Evolutionary conservation across 2,113 vertebrate genomes (phyloP).

Genomic region (Tenrec ecaudatus): DNA sequence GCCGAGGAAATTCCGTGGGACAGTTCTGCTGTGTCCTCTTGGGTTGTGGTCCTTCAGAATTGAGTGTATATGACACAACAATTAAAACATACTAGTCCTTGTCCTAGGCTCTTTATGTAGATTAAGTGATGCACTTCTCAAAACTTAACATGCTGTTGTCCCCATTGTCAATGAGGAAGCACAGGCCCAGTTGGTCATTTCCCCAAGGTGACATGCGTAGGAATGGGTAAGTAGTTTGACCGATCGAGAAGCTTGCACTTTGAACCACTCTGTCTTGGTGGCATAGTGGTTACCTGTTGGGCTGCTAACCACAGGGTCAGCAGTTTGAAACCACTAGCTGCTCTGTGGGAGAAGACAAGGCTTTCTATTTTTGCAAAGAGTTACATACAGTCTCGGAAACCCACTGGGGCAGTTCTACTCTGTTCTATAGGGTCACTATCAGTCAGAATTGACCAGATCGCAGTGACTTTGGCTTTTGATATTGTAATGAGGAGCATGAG

Average conservation of each 20-base stretch:
- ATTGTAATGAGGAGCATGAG: background rate
- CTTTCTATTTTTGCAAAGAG: too few relatives aligned
- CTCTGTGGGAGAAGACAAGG: too few relatives aligned
- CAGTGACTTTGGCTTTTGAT: background rate
- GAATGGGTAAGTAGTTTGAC: background rate
- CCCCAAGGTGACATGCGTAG: background rate
- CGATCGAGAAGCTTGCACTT: background rate
- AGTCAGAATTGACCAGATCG: too few relatives aligned
- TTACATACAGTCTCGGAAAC: too few relatives aligned
- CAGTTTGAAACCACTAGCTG: too few relatives aligned
- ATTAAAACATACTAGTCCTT: background rate
- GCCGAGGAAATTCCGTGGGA: background rate
- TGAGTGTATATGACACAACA: background rate
- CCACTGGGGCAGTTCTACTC: too few relatives aligned
- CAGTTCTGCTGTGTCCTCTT: background rate
- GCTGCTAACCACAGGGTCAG: too few relatives aligned
- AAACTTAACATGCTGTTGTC: background rate
- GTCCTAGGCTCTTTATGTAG: background rate
- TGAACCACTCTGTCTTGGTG: background rate
- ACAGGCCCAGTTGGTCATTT: background rate
- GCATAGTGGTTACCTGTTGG: too few relatives aligned
- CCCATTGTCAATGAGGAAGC: background rate
- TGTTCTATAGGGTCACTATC: too few relatives aligned
- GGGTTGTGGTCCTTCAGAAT: background rate
- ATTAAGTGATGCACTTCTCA: background rate